phyloP scores from a whole-genome alignment of 2,888 invertebrate genomes.

The Cloeon dipterum region DNA sequence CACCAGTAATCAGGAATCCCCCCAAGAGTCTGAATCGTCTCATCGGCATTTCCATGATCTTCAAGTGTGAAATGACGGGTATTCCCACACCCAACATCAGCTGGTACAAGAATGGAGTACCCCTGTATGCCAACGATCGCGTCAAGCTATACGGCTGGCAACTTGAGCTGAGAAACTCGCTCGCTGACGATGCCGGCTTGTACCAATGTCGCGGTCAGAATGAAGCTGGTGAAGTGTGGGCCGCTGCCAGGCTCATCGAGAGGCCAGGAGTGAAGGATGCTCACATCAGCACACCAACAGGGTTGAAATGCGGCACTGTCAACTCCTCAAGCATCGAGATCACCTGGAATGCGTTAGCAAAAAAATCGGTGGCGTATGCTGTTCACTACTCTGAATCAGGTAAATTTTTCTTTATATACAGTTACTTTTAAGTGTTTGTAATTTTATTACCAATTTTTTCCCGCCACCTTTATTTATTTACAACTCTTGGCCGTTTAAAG shows the following conservation, averaged over 20 bases:
- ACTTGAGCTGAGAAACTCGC: slow-evolving; percentile 16
- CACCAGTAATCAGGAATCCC: slow-evolving; percentile 30
- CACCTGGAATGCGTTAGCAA: slow-evolving; percentile 26
- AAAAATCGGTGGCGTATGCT: too few relatives aligned
- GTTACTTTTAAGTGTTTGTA: too few relatives aligned
- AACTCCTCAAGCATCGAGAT: slow-evolving; percentile 33
- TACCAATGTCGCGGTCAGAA: slow-evolving; percentile 12
- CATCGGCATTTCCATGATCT: slow-evolving; percentile 36
- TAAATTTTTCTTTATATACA: too few relatives aligned
- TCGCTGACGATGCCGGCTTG: slow-evolving; percentile 17
- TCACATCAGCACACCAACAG: slow-evolving; percentile 32
- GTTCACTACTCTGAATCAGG: too few relatives aligned
- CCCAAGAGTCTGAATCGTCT: slow-evolving; percentile 35
- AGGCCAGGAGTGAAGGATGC: slow-evolving; percentile 26
- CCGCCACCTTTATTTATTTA: too few relatives aligned
- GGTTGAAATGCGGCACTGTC: slow-evolving; percentile 34
- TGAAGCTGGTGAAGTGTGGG: slow-evolving; percentile 21
- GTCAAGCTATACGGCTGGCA: slow-evolving; percentile 13
- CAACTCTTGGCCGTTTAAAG: too few relatives aligned
- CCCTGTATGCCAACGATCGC: slow-evolving; percentile 20
- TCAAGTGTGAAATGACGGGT: slow-evolving; percentile 44
- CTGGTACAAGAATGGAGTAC: slow-evolving; percentile 44
- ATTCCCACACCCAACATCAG: slow-evolving; percentile 28
- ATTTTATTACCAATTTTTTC: too few relatives aligned
- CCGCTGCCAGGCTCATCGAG: slow-evolving; percentile 31